phyloP scores from a whole-genome alignment of 2,888 invertebrate species.

The Linyphia triangularis region DNA sequence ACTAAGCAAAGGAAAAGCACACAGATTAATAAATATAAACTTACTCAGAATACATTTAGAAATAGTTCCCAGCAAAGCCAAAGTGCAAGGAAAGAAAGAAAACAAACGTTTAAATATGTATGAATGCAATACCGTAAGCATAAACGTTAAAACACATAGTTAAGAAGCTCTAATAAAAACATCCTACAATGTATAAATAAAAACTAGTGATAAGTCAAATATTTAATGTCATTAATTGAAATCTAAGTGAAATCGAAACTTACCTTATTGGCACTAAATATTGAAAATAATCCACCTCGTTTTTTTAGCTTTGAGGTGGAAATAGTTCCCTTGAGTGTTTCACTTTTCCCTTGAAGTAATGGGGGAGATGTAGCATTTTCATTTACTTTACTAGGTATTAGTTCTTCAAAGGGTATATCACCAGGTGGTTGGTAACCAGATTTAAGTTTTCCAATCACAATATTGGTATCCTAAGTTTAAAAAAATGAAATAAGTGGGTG shows the following conservation, averaged over 20 bases:
- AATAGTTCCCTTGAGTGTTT: constrained; percentile 90
- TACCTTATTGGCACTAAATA: constrained; percentile 97
- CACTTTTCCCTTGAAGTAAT: constrained; percentile 78
- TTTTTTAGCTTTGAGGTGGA: constrained; percentile 91
- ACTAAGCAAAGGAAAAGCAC: neutral
- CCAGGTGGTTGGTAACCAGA: constrained; percentile 96
- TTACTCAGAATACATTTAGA: constrained; percentile 42
- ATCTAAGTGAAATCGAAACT: constrained; percentile 78
- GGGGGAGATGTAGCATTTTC: constrained; percentile 79
- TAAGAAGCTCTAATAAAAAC: neutral
- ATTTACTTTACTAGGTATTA: constrained; percentile 80
- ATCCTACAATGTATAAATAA: no score
- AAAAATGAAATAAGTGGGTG: neutral
- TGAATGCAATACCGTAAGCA: no score
- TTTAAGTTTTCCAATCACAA: constrained; percentile 96
- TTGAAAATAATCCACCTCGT: constrained; percentile 91
- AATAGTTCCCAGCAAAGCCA: constrained; percentile 42
- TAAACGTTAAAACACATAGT: no score
- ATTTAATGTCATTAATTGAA: neutral
- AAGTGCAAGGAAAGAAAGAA: constrained; percentile 28
- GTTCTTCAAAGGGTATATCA: constrained; percentile 96
- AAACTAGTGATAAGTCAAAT: neutral
- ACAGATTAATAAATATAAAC: constrained; percentile 17
- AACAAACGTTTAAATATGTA: constrained; percentile 16
- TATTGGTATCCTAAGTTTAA: constrained; percentile 87